Evolutionary conservation across 2,113 vertebrate species (phyloP).

Genomic region (Tylochromis polylepis): DNA sequence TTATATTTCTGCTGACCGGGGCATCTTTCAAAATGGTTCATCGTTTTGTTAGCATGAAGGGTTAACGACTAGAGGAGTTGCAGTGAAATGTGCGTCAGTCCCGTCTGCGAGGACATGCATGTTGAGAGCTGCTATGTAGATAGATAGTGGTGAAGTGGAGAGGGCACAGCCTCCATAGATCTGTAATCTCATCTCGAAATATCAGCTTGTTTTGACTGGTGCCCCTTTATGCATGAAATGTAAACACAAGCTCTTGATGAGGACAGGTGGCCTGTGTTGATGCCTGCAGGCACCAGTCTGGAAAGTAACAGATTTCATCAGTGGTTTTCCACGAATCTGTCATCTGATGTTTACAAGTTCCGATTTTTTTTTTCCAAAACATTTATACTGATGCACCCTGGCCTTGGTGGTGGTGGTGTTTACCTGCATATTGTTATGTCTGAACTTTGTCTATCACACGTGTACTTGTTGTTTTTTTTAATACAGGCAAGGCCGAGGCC

Average conservation of each 20-base stretch:
- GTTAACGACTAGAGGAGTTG: not conserved
- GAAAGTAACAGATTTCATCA: not conserved
- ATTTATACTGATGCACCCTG: not conserved
- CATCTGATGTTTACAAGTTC: not conserved
- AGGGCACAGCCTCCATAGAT: not conserved
- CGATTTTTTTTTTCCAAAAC: not conserved
- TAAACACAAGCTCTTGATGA: not conserved
- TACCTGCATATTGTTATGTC: not conserved
- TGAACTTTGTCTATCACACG: not conserved
- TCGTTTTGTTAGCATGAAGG: not conserved
- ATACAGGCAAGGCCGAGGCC: conserved; percentile 85
- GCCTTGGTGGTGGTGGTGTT: not conserved
- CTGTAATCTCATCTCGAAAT: not conserved
- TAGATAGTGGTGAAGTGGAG: not conserved
- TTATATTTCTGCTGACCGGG: conserved; percentile 34
- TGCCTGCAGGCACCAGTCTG: not conserved
- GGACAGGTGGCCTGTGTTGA: not conserved
- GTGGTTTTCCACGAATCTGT: not conserved
- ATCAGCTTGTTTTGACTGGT: conserved; percentile 39
- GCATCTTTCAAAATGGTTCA: conserved; percentile 29
- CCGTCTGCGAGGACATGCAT: not conserved
- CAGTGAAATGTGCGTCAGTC: conserved; percentile 18
- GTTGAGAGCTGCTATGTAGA: conserved; percentile 31
- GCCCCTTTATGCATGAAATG: not conserved
- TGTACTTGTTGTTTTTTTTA: not conserved